phyloP scores from a whole-genome alignment of 2,113 vertebrate species.

The Siniperca chuatsi region DNA sequence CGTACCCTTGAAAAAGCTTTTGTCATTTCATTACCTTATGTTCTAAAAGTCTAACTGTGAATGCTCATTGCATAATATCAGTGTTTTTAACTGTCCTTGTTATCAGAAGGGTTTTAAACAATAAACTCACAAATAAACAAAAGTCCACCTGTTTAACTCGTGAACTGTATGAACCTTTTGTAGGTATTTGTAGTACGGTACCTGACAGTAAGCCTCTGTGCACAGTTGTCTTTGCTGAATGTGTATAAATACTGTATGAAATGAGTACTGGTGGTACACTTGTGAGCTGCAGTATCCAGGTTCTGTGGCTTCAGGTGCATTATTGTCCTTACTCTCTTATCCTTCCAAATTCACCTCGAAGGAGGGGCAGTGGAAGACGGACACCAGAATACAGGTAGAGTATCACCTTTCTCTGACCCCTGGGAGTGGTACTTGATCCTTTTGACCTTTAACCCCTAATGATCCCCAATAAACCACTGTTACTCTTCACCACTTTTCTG shows the following conservation, averaged over 20 bases:
- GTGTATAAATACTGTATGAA: slow-evolving; percentile 34
- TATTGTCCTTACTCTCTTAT: slow-evolving; percentile 88
- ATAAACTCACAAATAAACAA: slow-evolving; percentile 21
- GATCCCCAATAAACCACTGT: slow-evolving; percentile 54
- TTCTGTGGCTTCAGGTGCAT: slow-evolving; percentile 66
- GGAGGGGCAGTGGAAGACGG: slow-evolving; percentile 93
- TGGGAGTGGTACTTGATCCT: slow-evolving; percentile 57
- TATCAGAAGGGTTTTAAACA: slow-evolving; percentile 26
- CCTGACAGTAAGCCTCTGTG: slow-evolving; percentile 15
- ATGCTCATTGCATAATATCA: slow-evolving; percentile 30
- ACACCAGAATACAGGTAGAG: slow-evolving; percentile 94
- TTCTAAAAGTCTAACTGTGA: slow-evolving; percentile 31
- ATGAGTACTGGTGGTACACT: slow-evolving; percentile 51
- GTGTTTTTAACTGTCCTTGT: slow-evolving; percentile 35
- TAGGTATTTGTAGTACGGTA: slow-evolving; percentile 26
- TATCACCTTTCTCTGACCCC: slow-evolving; percentile 80
- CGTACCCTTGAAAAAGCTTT: slow-evolving; percentile 34
- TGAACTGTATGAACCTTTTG: slow-evolving; percentile 16
- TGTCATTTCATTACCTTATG: slow-evolving; percentile 42
- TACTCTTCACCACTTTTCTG: slow-evolving; percentile 37
- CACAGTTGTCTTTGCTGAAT: slow-evolving; percentile 10
- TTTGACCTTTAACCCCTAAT: slow-evolving; percentile 48
- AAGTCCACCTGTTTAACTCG: slow-evolving; percentile 23
- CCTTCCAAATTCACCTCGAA: slow-evolving; percentile 89
- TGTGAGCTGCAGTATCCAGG: slow-evolving; percentile 68